Evolutionary conservation across 1,140 invertebrate genomes (phyloP).

Genomic region (Hylaeus anthracinus): DNA sequence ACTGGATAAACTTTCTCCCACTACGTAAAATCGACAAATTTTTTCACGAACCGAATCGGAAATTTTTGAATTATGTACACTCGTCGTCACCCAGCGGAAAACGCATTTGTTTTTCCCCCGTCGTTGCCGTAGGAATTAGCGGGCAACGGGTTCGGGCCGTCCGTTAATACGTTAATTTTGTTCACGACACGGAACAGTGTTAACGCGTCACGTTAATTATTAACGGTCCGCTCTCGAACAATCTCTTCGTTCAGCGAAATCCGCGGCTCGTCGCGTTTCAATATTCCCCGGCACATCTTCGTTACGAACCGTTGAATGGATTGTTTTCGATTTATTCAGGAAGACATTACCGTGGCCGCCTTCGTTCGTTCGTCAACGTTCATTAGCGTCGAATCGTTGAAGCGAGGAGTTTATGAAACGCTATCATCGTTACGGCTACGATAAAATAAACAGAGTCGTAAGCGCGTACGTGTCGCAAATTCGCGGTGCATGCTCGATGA

Average conservation of each 20-base stretch:
- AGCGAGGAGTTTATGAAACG: background rate
- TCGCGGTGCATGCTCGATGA: background rate
- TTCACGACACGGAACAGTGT: constrained; percentile 22
- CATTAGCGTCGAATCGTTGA: background rate
- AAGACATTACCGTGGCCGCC: constrained; percentile 1
- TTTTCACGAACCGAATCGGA: background rate
- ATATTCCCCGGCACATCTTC: constrained; percentile 20
- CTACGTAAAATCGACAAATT: background rate
- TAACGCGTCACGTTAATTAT: constrained; percentile 36
- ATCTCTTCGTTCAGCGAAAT: background rate
- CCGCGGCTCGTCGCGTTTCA: constrained; percentile 18
- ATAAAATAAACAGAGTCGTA: too few species aligned
- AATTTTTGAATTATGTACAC: constrained; percentile 21
- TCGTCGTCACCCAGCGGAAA: background rate
- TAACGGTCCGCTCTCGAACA: constrained; percentile 24
- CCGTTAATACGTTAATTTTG: constrained; percentile 39
- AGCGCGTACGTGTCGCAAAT: too few species aligned
- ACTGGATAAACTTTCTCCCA: too few species aligned
- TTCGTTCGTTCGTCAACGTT: background rate
- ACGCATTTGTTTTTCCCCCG: constrained; percentile 1
- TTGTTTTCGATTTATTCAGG: background rate
- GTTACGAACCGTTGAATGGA: constrained; percentile 21
- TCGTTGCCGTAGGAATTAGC: background rate
- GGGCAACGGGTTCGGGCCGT: background rate
- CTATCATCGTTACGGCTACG: background rate